Conservation (phyloP, 2,888 invertebrate genomes). For the Panzeria rudis region DNA sequence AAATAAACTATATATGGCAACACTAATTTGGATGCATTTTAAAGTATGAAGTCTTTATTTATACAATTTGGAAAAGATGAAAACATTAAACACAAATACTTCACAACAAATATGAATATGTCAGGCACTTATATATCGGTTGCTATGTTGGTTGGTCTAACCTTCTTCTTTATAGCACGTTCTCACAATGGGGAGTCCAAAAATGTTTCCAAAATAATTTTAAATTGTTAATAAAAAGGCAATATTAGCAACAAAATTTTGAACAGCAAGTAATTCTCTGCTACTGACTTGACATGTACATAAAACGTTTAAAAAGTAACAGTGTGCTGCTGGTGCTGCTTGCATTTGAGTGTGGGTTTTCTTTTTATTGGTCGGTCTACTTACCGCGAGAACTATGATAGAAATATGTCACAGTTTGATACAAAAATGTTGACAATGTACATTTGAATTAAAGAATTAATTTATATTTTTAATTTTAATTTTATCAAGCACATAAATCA, state of each 20-base stretch:
- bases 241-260: constrained; percentile 14
- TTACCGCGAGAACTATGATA: constrained; percentile 29
- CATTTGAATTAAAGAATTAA: constrained; percentile 43
- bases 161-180: constrained; percentile 60
- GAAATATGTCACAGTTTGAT: constrained; percentile 62
- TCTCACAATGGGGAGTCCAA: constrained; percentile 59
- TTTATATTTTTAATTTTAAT: constrained; percentile 43
- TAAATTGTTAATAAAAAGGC: constrained; percentile 30
- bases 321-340: constrained; percentile 16
- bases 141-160: constrained; percentile 18
- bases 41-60: neutral
- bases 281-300: constrained; percentile 39
- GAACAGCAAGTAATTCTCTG: constrained; percentile 22
- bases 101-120: neutral
- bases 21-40: neutral
- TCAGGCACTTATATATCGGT: neutral
- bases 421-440: constrained; percentile 53
- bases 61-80: neutral
- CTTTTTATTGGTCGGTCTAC: constrained; percentile 41
- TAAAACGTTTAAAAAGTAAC: constrained; percentile 30
- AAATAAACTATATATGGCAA: constrained; percentile 7
- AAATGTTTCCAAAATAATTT: constrained; percentile 54
- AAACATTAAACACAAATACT: neutral
- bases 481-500: constrained; percentile 61
- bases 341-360: constrained; percentile 52